phyloP scores from a whole-genome alignment of 2,797 vertebrate species.

The Etheostoma nigrum region DNA sequence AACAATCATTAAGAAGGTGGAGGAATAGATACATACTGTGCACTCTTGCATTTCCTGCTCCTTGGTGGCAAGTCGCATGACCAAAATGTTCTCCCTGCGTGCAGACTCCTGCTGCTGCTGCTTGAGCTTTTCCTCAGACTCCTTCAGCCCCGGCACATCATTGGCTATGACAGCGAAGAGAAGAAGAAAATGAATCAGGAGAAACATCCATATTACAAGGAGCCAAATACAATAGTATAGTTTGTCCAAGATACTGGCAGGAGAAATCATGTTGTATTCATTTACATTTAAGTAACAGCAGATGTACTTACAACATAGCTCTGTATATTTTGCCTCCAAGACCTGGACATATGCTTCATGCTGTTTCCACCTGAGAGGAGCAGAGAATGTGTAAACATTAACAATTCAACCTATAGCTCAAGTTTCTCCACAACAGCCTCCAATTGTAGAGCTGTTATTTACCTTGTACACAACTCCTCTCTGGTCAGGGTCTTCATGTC shows the following conservation, averaged over 20 bases:
- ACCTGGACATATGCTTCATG: constrained; percentile 97
- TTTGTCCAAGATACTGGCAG: background rate
- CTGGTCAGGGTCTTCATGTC: constrained; percentile 98
- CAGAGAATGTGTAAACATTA: constrained; percentile 28
- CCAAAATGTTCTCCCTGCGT: constrained; percentile 98
- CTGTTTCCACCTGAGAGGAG: constrained; percentile 94
- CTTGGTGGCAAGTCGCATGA: constrained; percentile 99
- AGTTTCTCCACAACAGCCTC: background rate
- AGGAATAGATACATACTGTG: constrained; percentile 89
- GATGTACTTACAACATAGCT: constrained; percentile 95
- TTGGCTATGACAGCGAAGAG: constrained; percentile 87
- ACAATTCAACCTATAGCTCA: background rate
- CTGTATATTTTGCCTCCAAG: constrained; percentile 97
- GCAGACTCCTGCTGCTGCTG: constrained; percentile 99
- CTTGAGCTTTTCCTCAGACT: constrained; percentile 99
- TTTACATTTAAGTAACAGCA: constrained; percentile 1
- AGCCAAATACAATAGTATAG: background rate
- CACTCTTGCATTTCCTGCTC: constrained; percentile 99
- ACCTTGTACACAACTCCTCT: constrained; percentile 97
- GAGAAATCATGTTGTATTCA: background rate
- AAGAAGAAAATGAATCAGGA: constrained; percentile 38
- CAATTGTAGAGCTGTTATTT: constrained; percentile 41
- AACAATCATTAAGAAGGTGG: background rate
- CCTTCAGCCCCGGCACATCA: constrained; percentile 96
- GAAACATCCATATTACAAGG: background rate